Evolutionary conservation across 2,113 vertebrate genomes (phyloP).

Genomic region (Brachypodius melanocephalos): DNA sequence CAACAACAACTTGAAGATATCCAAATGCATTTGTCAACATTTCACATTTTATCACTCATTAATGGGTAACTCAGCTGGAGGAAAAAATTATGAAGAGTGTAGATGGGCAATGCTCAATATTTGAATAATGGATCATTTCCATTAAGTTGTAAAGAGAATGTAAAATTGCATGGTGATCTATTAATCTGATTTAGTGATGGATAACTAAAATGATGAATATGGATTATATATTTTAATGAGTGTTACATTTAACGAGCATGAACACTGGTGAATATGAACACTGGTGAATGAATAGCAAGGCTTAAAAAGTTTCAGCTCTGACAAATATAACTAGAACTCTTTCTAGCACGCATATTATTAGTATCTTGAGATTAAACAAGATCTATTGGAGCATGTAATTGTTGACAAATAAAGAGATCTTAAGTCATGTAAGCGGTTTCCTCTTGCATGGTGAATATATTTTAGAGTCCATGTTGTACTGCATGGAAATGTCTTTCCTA

Average conservation of each 20-base stretch:
- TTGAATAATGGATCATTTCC: constrained; percentile 48
- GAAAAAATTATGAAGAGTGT: not conserved
- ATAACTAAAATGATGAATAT: constrained; percentile 50
- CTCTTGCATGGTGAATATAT: not conserved
- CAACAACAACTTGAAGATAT: not conserved
- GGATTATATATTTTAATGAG: constrained; percentile 53
- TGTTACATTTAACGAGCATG: constrained; percentile 14
- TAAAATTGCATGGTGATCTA: constrained; percentile 39
- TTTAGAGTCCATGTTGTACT: not conserved
- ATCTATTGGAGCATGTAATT: not conserved
- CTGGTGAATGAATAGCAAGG: not conserved
- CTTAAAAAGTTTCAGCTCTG: not conserved
- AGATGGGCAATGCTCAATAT: not conserved
- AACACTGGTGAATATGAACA: not conserved
- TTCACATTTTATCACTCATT: not conserved
- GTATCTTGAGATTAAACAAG: not conserved
- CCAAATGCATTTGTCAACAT: not conserved
- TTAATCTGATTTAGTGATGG: constrained; percentile 49
- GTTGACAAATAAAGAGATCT: not conserved
- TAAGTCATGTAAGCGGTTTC: not conserved
- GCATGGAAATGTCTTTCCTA: not conserved
- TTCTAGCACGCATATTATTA: not conserved
- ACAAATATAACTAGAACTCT: not conserved
- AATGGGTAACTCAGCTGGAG: not conserved
- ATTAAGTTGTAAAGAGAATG: constrained; percentile 52